Evolutionary conservation across 2,797 vertebrate species (phyloP).

Genomic region (Columba guinea): DNA sequence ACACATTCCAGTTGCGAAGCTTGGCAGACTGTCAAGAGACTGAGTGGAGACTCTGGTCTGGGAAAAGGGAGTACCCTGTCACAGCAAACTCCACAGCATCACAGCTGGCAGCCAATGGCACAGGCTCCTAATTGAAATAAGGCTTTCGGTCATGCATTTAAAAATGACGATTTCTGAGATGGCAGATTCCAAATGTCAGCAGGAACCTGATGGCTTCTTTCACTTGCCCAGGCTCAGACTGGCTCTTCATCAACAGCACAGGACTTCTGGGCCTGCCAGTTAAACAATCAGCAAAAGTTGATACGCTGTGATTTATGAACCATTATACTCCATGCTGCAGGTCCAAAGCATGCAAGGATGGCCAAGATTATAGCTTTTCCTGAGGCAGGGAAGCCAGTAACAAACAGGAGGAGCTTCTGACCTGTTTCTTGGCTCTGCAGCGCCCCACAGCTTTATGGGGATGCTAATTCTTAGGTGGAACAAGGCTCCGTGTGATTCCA

Average conservation of each 20-base stretch:
- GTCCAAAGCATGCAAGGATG: not conserved
- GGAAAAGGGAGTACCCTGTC: constrained; percentile 57
- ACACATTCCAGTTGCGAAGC: constrained; percentile 64
- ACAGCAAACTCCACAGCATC: constrained; percentile 37
- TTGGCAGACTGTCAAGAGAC: constrained; percentile 68
- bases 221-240: not conserved
- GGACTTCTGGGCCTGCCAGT: not conserved
- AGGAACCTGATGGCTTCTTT: not conserved
- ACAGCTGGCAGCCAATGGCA: constrained; percentile 48
- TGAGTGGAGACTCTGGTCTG: constrained; percentile 62
- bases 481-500: not conserved
- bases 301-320: not conserved
- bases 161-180: not conserved
- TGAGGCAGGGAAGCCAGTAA: not conserved
- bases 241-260: not conserved
- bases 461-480: not conserved
- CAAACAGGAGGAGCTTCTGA: not conserved
- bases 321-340: not conserved
- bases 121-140: constrained; percentile 29
- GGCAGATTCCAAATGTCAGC: constrained; percentile 1
- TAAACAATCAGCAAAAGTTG: not conserved
- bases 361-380: not conserved
- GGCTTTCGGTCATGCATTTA: constrained; percentile 20
- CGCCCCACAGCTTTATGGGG: not conserved
- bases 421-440: not conserved